These are phyloP conservation scores for Condylura cristata DNA, from an alignment of 2,113 vertebrate genomes.

Conservation along the genomic window DNA sequence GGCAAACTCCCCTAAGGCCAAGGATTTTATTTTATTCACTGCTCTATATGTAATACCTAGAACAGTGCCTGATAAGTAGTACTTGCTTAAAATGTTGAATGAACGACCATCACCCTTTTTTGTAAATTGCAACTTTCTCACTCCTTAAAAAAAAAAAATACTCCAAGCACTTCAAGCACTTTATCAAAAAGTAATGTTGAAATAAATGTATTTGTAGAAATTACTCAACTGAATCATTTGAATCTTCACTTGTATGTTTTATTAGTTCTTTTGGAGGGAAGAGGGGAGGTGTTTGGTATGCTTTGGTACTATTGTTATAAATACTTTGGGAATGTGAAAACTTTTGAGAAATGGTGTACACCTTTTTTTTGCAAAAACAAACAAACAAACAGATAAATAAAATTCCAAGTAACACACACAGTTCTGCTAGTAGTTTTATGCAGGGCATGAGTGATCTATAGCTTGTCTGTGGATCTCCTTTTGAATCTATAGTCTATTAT, in stretches of 20 bases:
- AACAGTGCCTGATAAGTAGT: neutral
- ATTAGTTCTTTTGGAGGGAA: neutral
- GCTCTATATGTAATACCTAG: neutral
- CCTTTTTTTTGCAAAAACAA: too few relatives aligned
- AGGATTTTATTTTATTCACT: neutral
- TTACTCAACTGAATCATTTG: neutral
- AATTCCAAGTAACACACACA: neutral
- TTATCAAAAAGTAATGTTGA: neutral
- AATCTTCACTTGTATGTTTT: slow-evolving; percentile 24
- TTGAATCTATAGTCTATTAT: neutral
- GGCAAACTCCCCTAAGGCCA: neutral
- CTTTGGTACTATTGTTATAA: neutral
- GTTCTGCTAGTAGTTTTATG: neutral
- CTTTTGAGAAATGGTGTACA: neutral
- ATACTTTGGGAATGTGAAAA: neutral
- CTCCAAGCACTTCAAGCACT: neutral
- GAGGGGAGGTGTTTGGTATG: neutral
- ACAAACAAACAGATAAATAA: too few relatives aligned
- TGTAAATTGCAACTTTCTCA: neutral
- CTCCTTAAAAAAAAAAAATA: neutral
- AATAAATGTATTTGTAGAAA: slow-evolving; percentile 22
- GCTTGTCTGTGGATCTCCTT: neutral
- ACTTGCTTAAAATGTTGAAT: neutral
- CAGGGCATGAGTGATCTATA: neutral
- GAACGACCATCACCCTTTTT: neutral